Conservation (phyloP, 2,797 vertebrate genomes). For the Neomorphus geoffroyi region DNA sequence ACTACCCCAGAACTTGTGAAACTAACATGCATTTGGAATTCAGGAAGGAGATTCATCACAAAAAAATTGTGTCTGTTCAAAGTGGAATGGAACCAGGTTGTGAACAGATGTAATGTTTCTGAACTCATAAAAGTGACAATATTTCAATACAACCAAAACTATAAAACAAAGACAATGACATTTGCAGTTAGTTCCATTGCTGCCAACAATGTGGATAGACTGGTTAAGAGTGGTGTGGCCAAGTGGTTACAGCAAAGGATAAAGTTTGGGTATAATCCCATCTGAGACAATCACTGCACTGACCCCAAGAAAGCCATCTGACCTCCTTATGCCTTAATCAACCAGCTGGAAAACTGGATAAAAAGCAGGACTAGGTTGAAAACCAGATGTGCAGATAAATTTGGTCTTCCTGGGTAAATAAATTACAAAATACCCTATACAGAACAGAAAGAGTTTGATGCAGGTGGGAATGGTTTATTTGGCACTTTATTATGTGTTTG, state of each 20-base stretch:
- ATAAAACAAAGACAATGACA: conserved; percentile 50
- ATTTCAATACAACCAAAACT: conserved; percentile 39
- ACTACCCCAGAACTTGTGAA: background rate
- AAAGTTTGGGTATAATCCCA: conserved; percentile 31
- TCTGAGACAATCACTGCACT: background rate
- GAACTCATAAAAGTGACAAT: conserved; percentile 37
- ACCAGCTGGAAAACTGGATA: conserved; percentile 57
- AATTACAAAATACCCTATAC: conserved; percentile 46
- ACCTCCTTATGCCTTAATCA: conserved; percentile 53
- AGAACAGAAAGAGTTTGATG: conserved; percentile 39
- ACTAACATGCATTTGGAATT: conserved; percentile 3
- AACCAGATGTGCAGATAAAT: conserved; percentile 63
- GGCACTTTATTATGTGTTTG: conserved; percentile 68
- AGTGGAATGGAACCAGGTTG: conserved; percentile 45
- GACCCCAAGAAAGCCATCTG: conserved; percentile 60
- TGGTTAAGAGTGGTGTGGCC: conserved; percentile 3
- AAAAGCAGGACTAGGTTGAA: conserved; percentile 52
- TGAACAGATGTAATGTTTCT: conserved; percentile 57
- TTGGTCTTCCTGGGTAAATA: conserved; percentile 65
- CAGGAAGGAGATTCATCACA: conserved; percentile 45
- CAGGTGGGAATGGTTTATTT: conserved; percentile 68
- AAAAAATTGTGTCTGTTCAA: conserved; percentile 32
- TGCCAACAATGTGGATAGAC: background rate
- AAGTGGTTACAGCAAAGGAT: conserved; percentile 25
- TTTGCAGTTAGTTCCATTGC: conserved; percentile 37